Conservation (phyloP, 2,888 invertebrate genomes). For the Oxystoma pomonae region DNA sequence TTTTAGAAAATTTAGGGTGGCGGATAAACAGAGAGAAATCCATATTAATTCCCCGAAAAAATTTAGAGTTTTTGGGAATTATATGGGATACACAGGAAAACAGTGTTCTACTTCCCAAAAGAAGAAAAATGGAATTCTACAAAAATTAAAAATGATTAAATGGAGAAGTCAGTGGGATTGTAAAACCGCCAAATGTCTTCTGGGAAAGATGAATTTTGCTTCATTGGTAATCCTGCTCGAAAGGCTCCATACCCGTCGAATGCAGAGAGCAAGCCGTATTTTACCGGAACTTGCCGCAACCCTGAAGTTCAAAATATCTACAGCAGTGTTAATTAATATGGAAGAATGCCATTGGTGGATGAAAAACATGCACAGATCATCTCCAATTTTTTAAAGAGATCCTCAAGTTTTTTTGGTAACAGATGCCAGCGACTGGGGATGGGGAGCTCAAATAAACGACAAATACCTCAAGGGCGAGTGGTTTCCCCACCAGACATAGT, state of each 20-base stretch:
- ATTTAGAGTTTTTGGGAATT: conserved; percentile 20
- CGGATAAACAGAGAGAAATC: conserved; percentile 21
- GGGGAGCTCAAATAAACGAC: conserved; percentile 14
- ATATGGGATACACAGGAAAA: conserved; percentile 14
- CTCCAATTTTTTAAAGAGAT: conserved; percentile 18
- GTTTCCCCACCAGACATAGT: conserved; percentile 8
- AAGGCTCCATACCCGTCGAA: conserved; percentile 9
- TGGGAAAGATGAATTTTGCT: conserved; percentile 21
- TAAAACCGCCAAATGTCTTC: conserved; percentile 1
- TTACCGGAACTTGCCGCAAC: conserved; percentile 1
- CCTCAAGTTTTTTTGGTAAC: neutral
- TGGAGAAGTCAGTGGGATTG: neutral
- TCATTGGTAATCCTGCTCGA: conserved; percentile 16
- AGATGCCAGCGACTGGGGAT: conserved; percentile 14
- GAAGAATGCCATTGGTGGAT: conserved; percentile 12
- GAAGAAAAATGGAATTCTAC: neutral
- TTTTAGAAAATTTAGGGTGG: conserved; percentile 10
- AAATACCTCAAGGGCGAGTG: neutral
- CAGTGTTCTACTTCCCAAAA: no score
- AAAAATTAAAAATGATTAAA: neutral
- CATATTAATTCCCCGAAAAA: conserved; percentile 6
- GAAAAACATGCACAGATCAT: conserved; percentile 1
- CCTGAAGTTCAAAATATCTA: neutral
- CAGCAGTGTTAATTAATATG: conserved; percentile 7
- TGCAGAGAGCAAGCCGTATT: neutral